Percentiles rank a stretch among this genome's conserved stretches.
phyloP scores from a whole-genome alignment of 2,888 invertebrate genomes.

The Pyrgus malvae region DNA sequence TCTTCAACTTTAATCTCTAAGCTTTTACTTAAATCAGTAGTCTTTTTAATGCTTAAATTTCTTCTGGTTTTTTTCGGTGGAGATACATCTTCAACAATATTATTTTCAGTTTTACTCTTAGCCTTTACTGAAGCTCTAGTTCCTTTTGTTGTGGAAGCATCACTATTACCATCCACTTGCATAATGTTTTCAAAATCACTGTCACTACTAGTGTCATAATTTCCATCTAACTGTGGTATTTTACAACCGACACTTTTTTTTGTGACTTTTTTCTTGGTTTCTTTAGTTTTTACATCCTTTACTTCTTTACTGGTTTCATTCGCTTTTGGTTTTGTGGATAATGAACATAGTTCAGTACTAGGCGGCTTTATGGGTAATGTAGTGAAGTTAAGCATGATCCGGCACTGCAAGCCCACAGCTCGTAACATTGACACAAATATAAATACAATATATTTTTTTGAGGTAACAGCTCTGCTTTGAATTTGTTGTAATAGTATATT shows the following conservation, averaged over 20 bases:
- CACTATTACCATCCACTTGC: conserved; percentile 64
- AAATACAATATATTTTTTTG: conserved; percentile 86
- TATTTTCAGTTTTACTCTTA: conserved; percentile 43
- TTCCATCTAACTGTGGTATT: conserved; percentile 82
- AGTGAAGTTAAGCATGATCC: conserved; percentile 90
- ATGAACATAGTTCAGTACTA: conserved; percentile 83
- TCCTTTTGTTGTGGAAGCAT: conserved; percentile 40
- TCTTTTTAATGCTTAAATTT: conserved; percentile 4
- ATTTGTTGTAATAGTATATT: conserved; percentile 80
- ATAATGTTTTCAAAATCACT: conserved; percentile 51
- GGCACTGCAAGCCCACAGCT: conserved; percentile 89
- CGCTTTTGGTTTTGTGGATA: conserved; percentile 70
- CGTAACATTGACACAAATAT: conserved; percentile 90
- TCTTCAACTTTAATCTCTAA: not conserved
- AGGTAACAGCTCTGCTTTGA: conserved; percentile 82
- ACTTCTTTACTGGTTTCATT: conserved; percentile 37
- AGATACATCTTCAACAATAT: conserved; percentile 49
- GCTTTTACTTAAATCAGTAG: not conserved
- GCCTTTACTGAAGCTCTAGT: conserved; percentile 35
- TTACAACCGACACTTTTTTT: conserved; percentile 41
- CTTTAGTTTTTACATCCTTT: conserved; percentile 35
- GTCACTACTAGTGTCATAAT: conserved; percentile 55
- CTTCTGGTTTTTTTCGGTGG: conserved; percentile 50
- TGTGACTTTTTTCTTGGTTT: conserved; percentile 32
- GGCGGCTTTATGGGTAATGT: conserved; percentile 88